A percentile compares a stretch with the other conserved stretches of the same genome.
These are phyloP conservation scores for Hystrix cristata DNA, from an alignment of 2,113 vertebrate species.

Conservation along the genomic window DNA sequence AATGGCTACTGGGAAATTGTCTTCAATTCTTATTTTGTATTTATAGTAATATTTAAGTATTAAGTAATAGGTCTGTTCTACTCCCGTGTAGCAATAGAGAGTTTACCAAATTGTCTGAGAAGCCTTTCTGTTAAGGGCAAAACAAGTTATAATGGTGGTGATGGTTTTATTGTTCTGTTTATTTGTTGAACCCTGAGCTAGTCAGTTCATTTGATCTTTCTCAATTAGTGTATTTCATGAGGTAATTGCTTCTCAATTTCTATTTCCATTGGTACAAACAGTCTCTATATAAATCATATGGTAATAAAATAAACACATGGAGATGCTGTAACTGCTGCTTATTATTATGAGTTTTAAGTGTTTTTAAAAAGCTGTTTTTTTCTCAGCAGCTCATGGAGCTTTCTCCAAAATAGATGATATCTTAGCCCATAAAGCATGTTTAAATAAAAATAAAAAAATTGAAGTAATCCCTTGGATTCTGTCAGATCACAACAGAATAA, in stretches of 20 bases:
- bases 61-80: not conserved
- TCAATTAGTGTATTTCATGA: not conserved
- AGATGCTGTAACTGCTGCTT: not conserved
- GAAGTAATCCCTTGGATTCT: not conserved
- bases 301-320: not conserved
- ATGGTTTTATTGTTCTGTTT: slow-evolving; percentile 5
- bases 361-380: not conserved
- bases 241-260: slow-evolving; percentile 15
- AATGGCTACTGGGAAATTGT: not conserved
- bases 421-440: not conserved
- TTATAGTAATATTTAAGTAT: not conserved
- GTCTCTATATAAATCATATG: not conserved
- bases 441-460: not conserved
- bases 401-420: not conserved
- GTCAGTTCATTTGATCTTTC: not conserved
- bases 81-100: not conserved
- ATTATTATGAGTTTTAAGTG: not conserved
- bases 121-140: not conserved
- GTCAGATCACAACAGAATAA: not conserved
- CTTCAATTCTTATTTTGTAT: not conserved
- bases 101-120: not conserved
- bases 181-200: not conserved
- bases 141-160: not conserved
- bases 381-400: not conserved
- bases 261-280: not conserved